phyloP scores from a whole-genome alignment of 2,113 vertebrate species.

The Sphaerodactylus townsendi region DNA sequence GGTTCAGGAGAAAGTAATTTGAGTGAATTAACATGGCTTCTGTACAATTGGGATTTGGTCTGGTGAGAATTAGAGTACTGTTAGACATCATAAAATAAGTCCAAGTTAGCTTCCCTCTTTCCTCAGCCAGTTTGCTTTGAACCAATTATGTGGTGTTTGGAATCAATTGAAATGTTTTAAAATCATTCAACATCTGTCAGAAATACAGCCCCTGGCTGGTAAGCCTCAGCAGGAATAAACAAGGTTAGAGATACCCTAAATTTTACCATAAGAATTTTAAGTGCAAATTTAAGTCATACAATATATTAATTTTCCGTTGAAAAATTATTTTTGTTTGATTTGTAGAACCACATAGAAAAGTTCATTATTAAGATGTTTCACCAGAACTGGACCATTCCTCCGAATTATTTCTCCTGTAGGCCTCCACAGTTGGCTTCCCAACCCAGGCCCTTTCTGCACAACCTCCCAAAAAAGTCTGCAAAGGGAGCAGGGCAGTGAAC shows the following conservation, averaged over 20 bases:
- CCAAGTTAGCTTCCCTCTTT: neutral
- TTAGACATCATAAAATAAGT: neutral
- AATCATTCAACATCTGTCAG: neutral
- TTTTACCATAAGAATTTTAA: neutral
- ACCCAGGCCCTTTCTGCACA: no score
- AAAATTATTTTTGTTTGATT: neutral
- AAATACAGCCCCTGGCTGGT: neutral
- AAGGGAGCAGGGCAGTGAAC: no score
- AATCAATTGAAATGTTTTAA: neutral
- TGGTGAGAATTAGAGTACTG: neutral
- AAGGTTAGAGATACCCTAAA: neutral
- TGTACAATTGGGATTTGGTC: neutral
- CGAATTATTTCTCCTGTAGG: neutral
- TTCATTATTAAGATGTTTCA: neutral
- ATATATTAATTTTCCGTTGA: neutral
- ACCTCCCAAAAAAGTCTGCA: no score
- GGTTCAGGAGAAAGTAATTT: conserved; percentile 22
- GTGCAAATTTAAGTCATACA: neutral
- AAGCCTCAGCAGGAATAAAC: neutral
- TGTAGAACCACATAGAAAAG: neutral
- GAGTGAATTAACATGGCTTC: conserved; percentile 6
- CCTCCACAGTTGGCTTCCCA: neutral
- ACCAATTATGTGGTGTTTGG: neutral
- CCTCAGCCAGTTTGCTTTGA: neutral
- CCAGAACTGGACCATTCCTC: neutral